Evolutionary conservation across 2,113 vertebrate species (phyloP).

Genomic region (Formicarius rufipectus): DNA sequence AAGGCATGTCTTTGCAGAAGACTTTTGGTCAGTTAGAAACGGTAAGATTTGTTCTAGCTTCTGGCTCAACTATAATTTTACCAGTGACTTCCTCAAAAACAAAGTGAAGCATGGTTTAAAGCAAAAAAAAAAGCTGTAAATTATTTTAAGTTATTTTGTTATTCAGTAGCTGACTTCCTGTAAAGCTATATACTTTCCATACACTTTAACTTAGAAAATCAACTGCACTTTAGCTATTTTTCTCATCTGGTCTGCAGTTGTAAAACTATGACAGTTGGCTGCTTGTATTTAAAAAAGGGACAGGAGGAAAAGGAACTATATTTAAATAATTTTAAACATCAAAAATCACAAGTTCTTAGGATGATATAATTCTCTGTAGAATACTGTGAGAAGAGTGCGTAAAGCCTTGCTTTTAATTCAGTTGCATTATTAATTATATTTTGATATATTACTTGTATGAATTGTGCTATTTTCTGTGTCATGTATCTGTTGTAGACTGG

Average conservation of each 20-base stretch:
- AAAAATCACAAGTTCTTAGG: neutral
- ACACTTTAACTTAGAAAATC: neutral
- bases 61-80: neutral
- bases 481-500: slow-evolving; percentile 75
- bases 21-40: neutral
- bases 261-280: neutral
- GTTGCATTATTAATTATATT: slow-evolving; percentile 12
- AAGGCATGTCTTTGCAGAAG: neutral
- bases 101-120: neutral
- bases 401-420: slow-evolving; percentile 9
- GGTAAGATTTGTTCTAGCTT: neutral
- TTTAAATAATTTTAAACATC: neutral
- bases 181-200: neutral
- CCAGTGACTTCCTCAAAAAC: neutral
- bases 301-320: neutral
- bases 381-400: neutral
- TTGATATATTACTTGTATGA: slow-evolving; percentile 43
- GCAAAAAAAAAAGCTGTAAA: neutral
- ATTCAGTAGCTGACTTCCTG: neutral
- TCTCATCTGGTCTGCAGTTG: neutral
- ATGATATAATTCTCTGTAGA: neutral
- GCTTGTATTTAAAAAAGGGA: neutral
- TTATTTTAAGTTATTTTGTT: neutral
- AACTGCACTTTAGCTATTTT: neutral
- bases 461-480: slow-evolving; percentile 53